Conservation (phyloP, 1,140 invertebrate genomes). For the Diabrotica undecimpunctata region DNA sequence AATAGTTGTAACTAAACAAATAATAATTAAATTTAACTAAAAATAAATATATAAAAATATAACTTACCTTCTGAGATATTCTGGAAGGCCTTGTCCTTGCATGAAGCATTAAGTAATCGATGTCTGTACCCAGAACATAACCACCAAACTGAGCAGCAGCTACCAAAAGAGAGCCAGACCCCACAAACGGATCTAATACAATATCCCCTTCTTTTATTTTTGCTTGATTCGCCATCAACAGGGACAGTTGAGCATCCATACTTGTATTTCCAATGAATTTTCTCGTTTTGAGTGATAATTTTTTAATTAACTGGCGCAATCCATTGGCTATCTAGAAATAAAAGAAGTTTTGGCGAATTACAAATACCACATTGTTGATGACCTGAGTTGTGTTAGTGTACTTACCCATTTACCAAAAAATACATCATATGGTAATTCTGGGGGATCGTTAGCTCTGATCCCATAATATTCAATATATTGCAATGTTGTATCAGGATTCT, state of each 20-base stretch:
- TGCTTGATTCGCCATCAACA: constrained; percentile 93
- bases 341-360: neutral
- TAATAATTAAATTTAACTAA: too few relatives aligned
- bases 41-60: neutral
- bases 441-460: constrained; percentile 66
- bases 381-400: neutral
- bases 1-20: too few relatives aligned
- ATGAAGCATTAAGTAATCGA: constrained; percentile 91
- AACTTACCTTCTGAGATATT: constrained; percentile 68
- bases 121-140: constrained; percentile 87
- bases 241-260: constrained; percentile 90
- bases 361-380: neutral
- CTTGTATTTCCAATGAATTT: constrained; percentile 97
- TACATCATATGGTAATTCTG: constrained; percentile 66
- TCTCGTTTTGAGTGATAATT: constrained; percentile 80
- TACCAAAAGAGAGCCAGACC: constrained; percentile 88
- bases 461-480: constrained; percentile 88
- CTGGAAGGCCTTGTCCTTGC: constrained; percentile 76
- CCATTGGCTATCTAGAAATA: constrained; percentile 73
- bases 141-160: constrained; percentile 88
- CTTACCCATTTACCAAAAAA: constrained; percentile 84
- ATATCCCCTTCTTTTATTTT: constrained; percentile 69
- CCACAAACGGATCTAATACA: constrained; percentile 93
- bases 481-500: constrained; percentile 75
- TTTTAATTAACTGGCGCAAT: constrained; percentile 72